These are phyloP conservation scores for Lucilia sericata DNA, from an alignment of 1,140 invertebrate species.

Conservation along the genomic window DNA sequence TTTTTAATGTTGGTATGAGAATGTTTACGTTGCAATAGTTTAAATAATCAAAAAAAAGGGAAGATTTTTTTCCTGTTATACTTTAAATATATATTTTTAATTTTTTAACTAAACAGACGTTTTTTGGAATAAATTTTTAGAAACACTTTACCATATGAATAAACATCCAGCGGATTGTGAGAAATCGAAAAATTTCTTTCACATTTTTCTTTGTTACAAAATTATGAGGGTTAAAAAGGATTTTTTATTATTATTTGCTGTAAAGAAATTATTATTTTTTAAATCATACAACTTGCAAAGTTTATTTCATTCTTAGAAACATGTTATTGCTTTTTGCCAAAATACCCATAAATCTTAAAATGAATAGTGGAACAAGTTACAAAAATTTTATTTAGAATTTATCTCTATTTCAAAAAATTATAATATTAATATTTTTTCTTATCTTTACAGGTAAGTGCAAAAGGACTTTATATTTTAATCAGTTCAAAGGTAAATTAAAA, in stretches of 20 bases:
- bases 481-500: too few relatives aligned
- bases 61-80: neutral
- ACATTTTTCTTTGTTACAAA: neutral
- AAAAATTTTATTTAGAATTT: too few relatives aligned
- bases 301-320: neutral
- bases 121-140: neutral
- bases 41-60: neutral
- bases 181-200: neutral
- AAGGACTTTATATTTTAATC: too few relatives aligned
- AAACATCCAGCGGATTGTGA: neutral
- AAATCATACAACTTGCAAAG: neutral
- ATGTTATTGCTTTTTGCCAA: conserved; percentile 34
- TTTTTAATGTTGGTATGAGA: neutral
- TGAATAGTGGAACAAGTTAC: neutral
- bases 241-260: neutral
- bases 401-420: too few relatives aligned
- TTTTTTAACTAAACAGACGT: neutral
- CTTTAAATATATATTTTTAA: neutral
- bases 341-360: conserved; percentile 32
- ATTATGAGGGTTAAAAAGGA: conserved; percentile 1
- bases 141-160: neutral
- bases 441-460: too few relatives aligned
- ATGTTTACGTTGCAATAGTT: neutral
- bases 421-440: too few relatives aligned
- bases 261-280: neutral